Base-by-base conservation (phyloP, 1,140 invertebrate genomes). In the Drosophila orena region DNA sequence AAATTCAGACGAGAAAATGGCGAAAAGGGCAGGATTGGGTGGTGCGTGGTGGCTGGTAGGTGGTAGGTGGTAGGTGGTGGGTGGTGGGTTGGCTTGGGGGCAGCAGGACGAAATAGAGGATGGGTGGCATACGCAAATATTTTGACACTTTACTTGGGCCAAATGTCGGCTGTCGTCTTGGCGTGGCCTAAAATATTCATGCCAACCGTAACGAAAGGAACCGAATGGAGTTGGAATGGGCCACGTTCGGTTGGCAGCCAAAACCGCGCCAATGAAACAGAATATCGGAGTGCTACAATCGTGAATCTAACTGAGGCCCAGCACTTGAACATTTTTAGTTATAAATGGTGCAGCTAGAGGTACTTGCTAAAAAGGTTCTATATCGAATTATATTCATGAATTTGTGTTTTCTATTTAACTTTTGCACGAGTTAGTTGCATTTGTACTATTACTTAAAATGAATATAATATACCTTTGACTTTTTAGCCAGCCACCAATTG, bases 131-230 rank as follows among this genome's bases (percentile, higher is more conserved):
- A 57, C 44, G 78, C 74, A 90, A 90, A 90, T 85, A 90, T 85
- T 81, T 90, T 85, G 85, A 90, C 80, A 90, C 74, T 83, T 88
- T 77, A 69, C 75, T 81, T 81, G 61, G 66, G 66, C 54, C 47
- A 66, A 83, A 70, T 70, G 68, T 70, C 68, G 69, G 42, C 66
- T 44, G 40, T 57, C 57, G 59, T 79, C 52, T 55, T 81, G 65
- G 52, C 27, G 78, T 71, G 62, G 47, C 73, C 79, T 81, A 57
- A 74, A 81, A 81, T 81, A 77, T 81, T 73, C 73, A 79, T 76
- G 73, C 53, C 72, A 52, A 46, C 27, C 46, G 56, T 53, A 68
- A 53, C 74, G 76, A 65, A 65, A 52, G 62, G 73, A 72, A 38
- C 40, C 47, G 42, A 43, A n/a, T 61, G 46, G 57, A 52, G 49